These are phyloP conservation scores for Ophthalmolycus amberensis DNA, from an alignment of 2,113 vertebrate genomes.

Conservation along the genomic window DNA sequence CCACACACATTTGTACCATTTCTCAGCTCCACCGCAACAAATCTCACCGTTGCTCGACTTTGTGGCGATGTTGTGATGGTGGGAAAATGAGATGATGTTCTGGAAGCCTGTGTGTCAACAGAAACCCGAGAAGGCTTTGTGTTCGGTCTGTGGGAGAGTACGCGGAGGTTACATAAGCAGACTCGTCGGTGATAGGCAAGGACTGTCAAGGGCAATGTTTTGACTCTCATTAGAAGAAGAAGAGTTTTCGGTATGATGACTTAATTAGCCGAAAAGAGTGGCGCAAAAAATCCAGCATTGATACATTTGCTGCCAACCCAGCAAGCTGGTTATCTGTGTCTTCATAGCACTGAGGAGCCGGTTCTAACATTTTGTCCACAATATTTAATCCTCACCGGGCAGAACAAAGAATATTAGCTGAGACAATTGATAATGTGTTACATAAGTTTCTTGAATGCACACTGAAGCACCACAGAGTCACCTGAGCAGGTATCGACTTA, in stretches of 20 bases:
- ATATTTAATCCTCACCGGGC: background rate
- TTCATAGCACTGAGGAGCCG: background rate
- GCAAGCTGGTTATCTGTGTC: background rate
- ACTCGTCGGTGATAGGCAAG: slow-evolving; percentile 31
- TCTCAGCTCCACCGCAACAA: slow-evolving; percentile 29
- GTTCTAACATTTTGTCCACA: background rate
- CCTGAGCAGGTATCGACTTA: slow-evolving; percentile 39
- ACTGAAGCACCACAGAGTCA: background rate
- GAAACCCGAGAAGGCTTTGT: slow-evolving; percentile 67
- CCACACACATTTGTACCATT: background rate
- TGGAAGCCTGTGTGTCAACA: slow-evolving; percentile 66
- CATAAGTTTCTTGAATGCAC: background rate
- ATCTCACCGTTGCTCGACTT: slow-evolving; percentile 14
- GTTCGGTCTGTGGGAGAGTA: slow-evolving; percentile 65
- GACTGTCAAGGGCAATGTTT: slow-evolving; percentile 33
- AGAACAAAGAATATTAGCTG: slow-evolving; percentile 8
- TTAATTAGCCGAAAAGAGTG: background rate
- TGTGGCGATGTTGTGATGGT: slow-evolving; percentile 26
- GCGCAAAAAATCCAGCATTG: background rate
- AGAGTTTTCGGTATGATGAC: background rate
- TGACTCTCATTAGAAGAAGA: slow-evolving; percentile 27
- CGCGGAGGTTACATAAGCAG: slow-evolving; percentile 58
- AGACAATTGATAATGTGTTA: background rate
- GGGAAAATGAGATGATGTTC: slow-evolving; percentile 49
- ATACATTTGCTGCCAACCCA: background rate